Conservation (phyloP, 2,797 vertebrate species). For the Sarcoramphus papa region DNA sequence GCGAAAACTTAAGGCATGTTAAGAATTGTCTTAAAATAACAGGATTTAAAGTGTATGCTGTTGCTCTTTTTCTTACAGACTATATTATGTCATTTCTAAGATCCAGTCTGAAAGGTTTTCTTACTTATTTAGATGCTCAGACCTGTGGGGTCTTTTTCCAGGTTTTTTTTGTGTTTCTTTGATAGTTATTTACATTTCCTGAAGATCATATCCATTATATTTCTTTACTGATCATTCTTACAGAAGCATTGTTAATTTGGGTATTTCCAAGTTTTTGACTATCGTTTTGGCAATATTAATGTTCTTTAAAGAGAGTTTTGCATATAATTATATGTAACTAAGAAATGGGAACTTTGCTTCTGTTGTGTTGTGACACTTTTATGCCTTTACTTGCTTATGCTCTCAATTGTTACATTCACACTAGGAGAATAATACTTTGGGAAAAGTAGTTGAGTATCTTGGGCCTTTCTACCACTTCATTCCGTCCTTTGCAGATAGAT, state of each 20-base stretch:
- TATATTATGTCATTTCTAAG: accelerated
- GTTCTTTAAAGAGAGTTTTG: neutral
- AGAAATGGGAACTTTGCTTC: neutral
- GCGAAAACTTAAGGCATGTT: neutral
- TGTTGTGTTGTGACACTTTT: neutral
- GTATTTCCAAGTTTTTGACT: neutral
- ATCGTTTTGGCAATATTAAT: neutral
- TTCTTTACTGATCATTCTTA: neutral
- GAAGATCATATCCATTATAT: too few relatives aligned
- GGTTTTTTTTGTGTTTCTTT: neutral
- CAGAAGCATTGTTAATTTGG: neutral
- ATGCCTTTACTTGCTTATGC: neutral
- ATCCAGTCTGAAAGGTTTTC: neutral
- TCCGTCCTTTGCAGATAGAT: neutral
- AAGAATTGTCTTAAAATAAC: neutral
- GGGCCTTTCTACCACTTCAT: neutral
- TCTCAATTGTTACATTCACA: neutral
- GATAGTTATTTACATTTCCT: neutral
- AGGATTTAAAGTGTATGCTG: accelerated
- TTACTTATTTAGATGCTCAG: neutral
- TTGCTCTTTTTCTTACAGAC: neutral
- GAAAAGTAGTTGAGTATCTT: neutral
- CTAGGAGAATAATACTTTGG: neutral
- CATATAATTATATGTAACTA: neutral
- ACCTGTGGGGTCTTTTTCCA: neutral